Conservation (phyloP, 2,797 vertebrate species). For the Melanitta fusca region DNA sequence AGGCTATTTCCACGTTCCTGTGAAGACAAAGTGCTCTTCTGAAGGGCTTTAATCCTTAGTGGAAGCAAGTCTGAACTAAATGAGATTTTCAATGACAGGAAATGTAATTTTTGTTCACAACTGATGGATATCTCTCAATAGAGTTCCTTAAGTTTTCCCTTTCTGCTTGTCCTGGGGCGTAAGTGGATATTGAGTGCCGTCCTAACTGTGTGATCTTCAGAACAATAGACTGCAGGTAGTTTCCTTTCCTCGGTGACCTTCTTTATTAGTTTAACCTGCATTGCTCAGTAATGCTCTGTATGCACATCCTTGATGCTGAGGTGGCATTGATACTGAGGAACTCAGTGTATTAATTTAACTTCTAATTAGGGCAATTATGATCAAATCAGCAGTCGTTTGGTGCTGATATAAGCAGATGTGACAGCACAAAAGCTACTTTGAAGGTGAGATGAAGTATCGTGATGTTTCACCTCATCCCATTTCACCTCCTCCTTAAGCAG, state of each 20-base stretch:
- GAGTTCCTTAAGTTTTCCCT: constrained; percentile 29
- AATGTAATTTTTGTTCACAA: constrained; percentile 62
- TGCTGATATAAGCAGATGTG: constrained; percentile 66
- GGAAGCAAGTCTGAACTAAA: constrained; percentile 60
- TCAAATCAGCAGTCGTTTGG: constrained; percentile 65
- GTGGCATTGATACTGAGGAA: constrained; percentile 30
- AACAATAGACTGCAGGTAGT: not conserved
- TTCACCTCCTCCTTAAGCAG: not conserved
- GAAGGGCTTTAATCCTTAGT: constrained; percentile 62
- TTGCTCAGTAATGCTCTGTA: not conserved
- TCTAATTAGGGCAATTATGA: constrained; percentile 62
- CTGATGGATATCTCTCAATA: constrained; percentile 64
- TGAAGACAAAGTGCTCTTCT: constrained; percentile 55
- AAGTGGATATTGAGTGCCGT: constrained; percentile 51
- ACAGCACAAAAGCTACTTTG: constrained; percentile 59
- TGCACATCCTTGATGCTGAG: constrained; percentile 8
- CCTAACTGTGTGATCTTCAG: constrained; percentile 1
- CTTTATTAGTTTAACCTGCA: not conserved
- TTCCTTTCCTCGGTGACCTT: constrained; percentile 54
- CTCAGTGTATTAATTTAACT: constrained; percentile 68
- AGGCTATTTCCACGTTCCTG: constrained; percentile 40
- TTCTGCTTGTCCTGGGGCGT: constrained; percentile 43
- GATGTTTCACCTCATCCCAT: constrained; percentile 19
- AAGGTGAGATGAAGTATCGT: constrained; percentile 52
- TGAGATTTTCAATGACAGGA: constrained; percentile 58